Evolutionary conservation across 2,888 invertebrate species (phyloP).

Genomic region (Gasteruption jaculator): DNA sequence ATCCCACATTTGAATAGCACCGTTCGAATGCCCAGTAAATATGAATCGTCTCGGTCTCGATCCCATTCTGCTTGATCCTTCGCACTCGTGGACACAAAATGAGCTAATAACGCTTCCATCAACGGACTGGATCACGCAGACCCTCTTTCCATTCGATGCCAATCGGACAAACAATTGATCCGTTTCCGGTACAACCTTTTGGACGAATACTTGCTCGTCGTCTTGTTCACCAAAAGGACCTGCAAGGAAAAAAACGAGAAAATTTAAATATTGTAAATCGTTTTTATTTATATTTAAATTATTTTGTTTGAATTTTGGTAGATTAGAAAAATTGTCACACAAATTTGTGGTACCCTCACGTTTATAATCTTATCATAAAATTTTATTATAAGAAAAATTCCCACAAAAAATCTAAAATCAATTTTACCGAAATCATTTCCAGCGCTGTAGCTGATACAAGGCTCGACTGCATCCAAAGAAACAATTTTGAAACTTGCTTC

Average conservation of each 20-base stretch:
- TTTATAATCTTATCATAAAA: background rate
- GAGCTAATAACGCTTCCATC: slow-evolving; percentile 92
- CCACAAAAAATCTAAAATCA: slow-evolving; percentile 1
- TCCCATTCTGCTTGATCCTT: slow-evolving; percentile 91
- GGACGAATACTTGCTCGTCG: slow-evolving; percentile 96
- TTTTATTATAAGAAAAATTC: slow-evolving; percentile 2
- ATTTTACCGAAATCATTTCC: slow-evolving; percentile 59
- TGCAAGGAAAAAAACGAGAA: too few relatives aligned
- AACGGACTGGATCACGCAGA: slow-evolving; percentile 91
- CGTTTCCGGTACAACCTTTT: slow-evolving; percentile 96
- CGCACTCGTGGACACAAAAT: slow-evolving; percentile 96
- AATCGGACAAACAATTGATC: slow-evolving; percentile 90
- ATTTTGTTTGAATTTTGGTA: too few relatives aligned
- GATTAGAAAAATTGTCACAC: too few relatives aligned
- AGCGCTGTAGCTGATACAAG: slow-evolving; percentile 60
- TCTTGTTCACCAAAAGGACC: slow-evolving; percentile 98
- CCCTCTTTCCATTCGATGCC: slow-evolving; percentile 92
- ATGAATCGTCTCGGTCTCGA: slow-evolving; percentile 82
- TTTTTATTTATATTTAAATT: too few relatives aligned
- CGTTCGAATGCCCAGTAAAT: slow-evolving; percentile 89
- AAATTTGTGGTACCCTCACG: background rate
- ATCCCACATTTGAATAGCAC: slow-evolving; percentile 98
- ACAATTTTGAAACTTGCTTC: slow-evolving; percentile 95
- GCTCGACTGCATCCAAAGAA: slow-evolving; percentile 70
- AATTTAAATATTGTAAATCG: too few relatives aligned